Evolutionary conservation across 2,797 vertebrate species (phyloP), one percentile per base, ranked within the genome.

Genomic region (Erpetoichthys calabaricus): DNA sequence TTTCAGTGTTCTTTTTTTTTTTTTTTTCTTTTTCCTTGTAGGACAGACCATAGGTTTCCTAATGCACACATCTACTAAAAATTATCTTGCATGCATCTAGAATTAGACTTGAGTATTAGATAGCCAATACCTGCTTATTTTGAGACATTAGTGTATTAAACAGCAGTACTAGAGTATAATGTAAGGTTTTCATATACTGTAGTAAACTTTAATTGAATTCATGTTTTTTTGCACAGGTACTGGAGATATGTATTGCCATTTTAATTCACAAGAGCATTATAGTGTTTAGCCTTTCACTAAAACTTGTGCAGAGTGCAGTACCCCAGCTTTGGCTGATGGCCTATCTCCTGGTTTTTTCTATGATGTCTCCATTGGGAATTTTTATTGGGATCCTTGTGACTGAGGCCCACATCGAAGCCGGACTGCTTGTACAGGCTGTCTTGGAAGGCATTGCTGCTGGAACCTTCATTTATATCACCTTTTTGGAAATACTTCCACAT

Each of bases 391-490:
- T 93, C 63, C 68, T 77, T 0, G 81, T 94, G 60, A 81, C 84
- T 57, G 79, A 81, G 65, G 82, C 85, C 1, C 60, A 71, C 52
- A 59, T 86, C 0, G 45, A 68, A 2, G 62, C 72, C 0, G 75
- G 80, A 0, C 69, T 75, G 1, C 66, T 92, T 42, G 77, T 86
- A 50, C 90, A 92, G 73, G 84, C 79, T 1, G 7, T 91, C 10
- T 71, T 94, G 67, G 88, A 92, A 69, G 89, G 91, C 2, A 70
- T 93, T 42, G 82, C 92, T 0, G 86, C 90, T 0, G 92, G 92
- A 5, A 95, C 91, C 0, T 95, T 94, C 55, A 47, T 95, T 7
- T 94, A 93, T 64, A 89, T 95, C 73, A 93, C 92, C 64, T 95
- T 95, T 64, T 60, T 95, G 63, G 92, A 95, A 75, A 92, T 95